phyloP scores from a whole-genome alignment of 2,113 vertebrate species.

The Serilophus lunatus region DNA sequence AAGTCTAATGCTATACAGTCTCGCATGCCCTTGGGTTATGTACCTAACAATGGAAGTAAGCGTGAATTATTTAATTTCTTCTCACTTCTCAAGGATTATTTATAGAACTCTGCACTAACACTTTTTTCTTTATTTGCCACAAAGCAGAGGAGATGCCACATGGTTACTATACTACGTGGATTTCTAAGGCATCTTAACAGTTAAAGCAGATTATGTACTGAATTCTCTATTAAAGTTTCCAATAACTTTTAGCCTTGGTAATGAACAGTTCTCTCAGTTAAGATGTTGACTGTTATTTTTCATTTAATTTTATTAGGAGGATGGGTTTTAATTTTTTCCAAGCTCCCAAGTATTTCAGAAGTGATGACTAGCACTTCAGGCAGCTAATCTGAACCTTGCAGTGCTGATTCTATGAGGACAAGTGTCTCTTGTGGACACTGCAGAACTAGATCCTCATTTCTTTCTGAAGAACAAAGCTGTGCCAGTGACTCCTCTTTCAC shows the following conservation, averaged over 20 bases:
- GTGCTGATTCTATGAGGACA: background rate
- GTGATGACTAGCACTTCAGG: background rate
- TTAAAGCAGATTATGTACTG: background rate
- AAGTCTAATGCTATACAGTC: background rate
- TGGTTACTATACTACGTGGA: background rate
- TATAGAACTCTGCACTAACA: background rate
- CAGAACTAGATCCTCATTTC: background rate
- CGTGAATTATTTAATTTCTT: background rate
- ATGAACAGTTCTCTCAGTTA: background rate
- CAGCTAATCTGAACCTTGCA: background rate
- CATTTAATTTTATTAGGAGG: background rate
- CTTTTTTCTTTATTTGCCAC: background rate
- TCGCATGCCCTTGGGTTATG: background rate
- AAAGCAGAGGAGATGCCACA: background rate
- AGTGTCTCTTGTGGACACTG: background rate
- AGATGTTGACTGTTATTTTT: background rate
- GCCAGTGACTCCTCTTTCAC: background rate
- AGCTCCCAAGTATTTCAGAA: background rate
- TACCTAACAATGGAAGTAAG: background rate
- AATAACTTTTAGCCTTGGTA: background rate
- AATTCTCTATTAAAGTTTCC: background rate
- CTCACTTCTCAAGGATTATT: background rate
- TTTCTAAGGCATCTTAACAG: background rate
- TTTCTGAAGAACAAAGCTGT: background rate
- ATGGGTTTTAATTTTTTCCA: background rate